Evolutionary conservation across 2,797 vertebrate genomes (phyloP).

Genomic region (Sandelia bainsii): DNA sequence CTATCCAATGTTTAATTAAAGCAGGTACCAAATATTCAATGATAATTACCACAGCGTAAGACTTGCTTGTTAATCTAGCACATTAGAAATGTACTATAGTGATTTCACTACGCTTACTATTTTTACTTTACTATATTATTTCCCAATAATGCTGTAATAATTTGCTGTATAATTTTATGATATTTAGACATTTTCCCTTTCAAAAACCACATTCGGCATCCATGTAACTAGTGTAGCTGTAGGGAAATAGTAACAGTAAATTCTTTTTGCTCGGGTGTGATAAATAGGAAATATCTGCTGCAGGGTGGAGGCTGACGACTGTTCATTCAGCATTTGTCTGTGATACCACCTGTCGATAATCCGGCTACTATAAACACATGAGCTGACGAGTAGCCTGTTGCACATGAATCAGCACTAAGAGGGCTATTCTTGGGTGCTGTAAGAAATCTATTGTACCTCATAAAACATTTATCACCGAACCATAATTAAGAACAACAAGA

Average conservation of each 20-base stretch:
- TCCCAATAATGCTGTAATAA: background rate
- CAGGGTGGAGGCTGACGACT: background rate
- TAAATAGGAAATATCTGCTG: background rate
- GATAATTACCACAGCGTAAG: background rate
- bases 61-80: background rate
- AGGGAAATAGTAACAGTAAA: background rate
- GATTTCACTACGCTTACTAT: background rate
- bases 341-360: constrained; percentile 71
- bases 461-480: constrained; percentile 75
- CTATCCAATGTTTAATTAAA: background rate
- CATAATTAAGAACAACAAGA: constrained; percentile 51
- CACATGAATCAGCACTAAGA: constrained; percentile 73
- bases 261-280: background rate
- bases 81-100: background rate
- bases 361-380: constrained; percentile 56
- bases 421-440: constrained; percentile 62
- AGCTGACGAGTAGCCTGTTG: constrained; percentile 43
- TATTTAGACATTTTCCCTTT: background rate
- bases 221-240: background rate
- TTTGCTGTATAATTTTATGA: background rate
- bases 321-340: constrained; percentile 46
- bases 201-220: background rate
- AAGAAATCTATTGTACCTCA: constrained; percentile 68
- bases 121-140: background rate
- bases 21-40: too few species aligned